Conservation (phyloP, 2,888 invertebrate species). For the Hirtodrosophila histrioides region DNA sequence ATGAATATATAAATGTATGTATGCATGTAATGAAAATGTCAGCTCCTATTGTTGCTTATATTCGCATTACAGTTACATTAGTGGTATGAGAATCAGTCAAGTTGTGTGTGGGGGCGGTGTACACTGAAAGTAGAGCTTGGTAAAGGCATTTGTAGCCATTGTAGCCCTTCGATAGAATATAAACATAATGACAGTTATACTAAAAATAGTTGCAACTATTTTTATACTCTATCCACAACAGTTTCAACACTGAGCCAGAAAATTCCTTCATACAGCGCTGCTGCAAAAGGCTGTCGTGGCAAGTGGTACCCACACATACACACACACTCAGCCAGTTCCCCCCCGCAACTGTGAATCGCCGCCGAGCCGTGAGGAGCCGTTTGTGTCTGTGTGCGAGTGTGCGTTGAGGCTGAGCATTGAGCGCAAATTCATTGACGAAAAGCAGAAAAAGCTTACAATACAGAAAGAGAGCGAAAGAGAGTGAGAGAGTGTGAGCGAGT, state of each 20-base stretch:
- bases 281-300: conserved; percentile 73
- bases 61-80: no score
- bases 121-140: conserved; percentile 6
- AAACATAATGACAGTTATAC: conserved; percentile 39
- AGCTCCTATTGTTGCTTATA: not conserved
- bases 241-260: conserved; percentile 64
- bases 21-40: not conserved
- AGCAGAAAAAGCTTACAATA: conserved; percentile 28
- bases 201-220: conserved; percentile 74
- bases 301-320: conserved; percentile 66
- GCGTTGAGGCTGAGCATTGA: conserved; percentile 42
- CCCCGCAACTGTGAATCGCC: conserved; percentile 19
- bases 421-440: conserved; percentile 72
- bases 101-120: conserved; percentile 11
- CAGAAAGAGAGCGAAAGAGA: conserved; percentile 16
- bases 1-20: conserved; percentile 5
- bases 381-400: conserved; percentile 40
- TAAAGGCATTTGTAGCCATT: conserved; percentile 16
- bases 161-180: conserved; percentile 29
- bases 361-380: conserved; percentile 30
- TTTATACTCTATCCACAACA: conserved; percentile 54
- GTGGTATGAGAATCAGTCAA: conserved; percentile 4
- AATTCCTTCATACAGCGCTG: conserved; percentile 57
- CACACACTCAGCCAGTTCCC: conserved; percentile 38
- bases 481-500: conserved; percentile 18